These are phyloP conservation scores for Phalacrocorax pelagicus DNA, from an alignment of 2,113 vertebrate species.

Conservation along the genomic window DNA sequence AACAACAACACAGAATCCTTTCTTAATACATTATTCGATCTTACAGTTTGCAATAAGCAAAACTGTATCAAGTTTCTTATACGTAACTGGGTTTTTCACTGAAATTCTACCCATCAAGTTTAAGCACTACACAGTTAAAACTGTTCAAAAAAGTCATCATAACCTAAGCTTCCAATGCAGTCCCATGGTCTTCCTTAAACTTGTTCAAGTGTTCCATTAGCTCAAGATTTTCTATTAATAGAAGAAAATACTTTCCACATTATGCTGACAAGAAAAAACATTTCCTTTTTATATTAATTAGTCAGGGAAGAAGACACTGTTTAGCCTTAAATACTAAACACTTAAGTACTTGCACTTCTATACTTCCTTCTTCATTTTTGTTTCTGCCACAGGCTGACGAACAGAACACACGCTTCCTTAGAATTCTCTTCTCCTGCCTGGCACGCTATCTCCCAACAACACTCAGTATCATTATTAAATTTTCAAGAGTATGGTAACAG, in stretches of 20 bases:
- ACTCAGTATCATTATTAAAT: neutral
- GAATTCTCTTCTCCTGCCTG: neutral
- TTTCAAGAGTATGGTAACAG: neutral
- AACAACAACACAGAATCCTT: neutral
- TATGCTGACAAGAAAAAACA: slow-evolving; percentile 8
- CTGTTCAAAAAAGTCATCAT: neutral
- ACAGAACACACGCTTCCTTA: neutral
- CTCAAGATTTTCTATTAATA: slow-evolving; percentile 43
- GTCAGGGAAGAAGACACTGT: neutral
- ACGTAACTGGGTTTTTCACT: neutral
- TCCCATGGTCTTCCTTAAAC: neutral
- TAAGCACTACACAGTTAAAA: neutral
- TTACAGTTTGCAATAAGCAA: neutral
- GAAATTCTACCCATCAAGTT: neutral
- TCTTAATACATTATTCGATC: neutral
- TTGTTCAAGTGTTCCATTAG: slow-evolving; percentile 1
- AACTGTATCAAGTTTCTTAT: neutral
- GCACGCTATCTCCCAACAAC: neutral
- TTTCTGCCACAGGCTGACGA: neutral
- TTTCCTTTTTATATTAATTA: slow-evolving; percentile 5
- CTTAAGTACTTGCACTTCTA: neutral
- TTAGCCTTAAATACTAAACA: neutral
- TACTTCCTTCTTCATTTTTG: neutral
- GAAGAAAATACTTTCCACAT: slow-evolving; percentile 56
- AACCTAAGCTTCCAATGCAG: neutral